Base-by-base conservation (phyloP, 2,113 vertebrate species). In the Brachirus orientalis region DNA sequence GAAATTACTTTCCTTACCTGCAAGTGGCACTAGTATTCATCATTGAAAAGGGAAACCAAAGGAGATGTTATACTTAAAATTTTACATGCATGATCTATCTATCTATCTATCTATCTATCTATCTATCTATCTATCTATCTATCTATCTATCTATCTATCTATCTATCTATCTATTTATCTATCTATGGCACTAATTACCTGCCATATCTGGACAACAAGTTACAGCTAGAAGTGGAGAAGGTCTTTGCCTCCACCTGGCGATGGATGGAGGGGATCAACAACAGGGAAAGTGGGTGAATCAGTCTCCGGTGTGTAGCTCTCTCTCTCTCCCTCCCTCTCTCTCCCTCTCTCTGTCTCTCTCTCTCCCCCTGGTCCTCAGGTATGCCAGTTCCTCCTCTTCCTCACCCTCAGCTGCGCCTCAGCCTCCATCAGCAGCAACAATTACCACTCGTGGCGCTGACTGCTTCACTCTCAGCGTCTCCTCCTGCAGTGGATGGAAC, bases 231-330 rank as follows among this genome's bases (percentile, higher is more conserved):
- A n/a, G 28, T 66, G 59, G 58, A 52, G 58, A 62, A 69, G 71
- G 60, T 72, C 75, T 90, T 72, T 91, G 79, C 77, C 80, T 74
- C 89, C 85, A 90, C 83, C 90, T 89, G 82, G 66, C 80, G 90
- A 81, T 63, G 63, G 56, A 41, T 35, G 43, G 19, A 8, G 38
- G 59, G 71, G 82, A 78, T 10, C 20, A 58, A 69, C 35, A 40
- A 62, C 16, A 16, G 17, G 17, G 10, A 28, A 28, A 14, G 36
- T 40, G 37, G 7, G 33, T 17, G 33, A 16, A 19, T 52, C 22
- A 13, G 10, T 33, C 1, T 50, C 47, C 38, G 28, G 28, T 28
- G 28, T 28, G 28, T 28, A 28, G 28, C 28, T 14, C 56, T 22
- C 56, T 19, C 19, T 10, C 48, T 7, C 38, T 10, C 60, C 13